Evolutionary conservation across 2,888 invertebrate species (phyloP).

Genomic region (Diadegma fenestrale): DNA sequence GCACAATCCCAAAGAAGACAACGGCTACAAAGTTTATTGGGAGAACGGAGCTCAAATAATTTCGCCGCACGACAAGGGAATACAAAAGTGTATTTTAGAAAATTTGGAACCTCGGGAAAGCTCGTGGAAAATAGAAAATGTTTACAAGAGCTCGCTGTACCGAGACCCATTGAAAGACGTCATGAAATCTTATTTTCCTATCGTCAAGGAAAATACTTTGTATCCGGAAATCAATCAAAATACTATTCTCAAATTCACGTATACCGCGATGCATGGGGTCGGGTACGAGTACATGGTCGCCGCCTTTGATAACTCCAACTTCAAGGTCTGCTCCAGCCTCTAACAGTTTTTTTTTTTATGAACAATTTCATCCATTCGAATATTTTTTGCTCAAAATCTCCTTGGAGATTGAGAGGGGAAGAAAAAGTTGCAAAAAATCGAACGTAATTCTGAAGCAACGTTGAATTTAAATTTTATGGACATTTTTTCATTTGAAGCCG

Average conservation of each 20-base stretch:
- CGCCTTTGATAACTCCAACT: conserved; percentile 91
- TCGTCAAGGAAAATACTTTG: conserved; percentile 86
- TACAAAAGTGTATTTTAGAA: conserved; percentile 91
- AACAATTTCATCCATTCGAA: background rate
- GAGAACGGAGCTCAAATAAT: conserved; percentile 98
- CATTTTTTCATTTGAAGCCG: conserved; percentile 83
- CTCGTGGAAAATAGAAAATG: conserved; percentile 91
- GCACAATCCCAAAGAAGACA: conserved; percentile 98
- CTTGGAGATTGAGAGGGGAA: conserved; percentile 48
- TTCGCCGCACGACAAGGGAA: conserved; percentile 94
- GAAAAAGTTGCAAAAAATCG: background rate
- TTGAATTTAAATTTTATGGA: background rate
- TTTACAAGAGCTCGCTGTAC: conserved; percentile 87
- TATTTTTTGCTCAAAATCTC: too few species aligned
- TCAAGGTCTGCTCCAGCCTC: conserved; percentile 87
- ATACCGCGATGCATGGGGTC: conserved; percentile 99
- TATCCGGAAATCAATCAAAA: conserved; percentile 87
- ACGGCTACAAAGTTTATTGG: conserved; percentile 99
- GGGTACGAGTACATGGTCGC: conserved; percentile 92
- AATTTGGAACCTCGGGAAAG: conserved; percentile 91
- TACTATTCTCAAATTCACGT: conserved; percentile 90
- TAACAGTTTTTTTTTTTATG: background rate
- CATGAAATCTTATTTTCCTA: conserved; percentile 88
- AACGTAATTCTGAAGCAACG: background rate
- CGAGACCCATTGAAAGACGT: conserved; percentile 91